Base-by-base conservation (phyloP, 2,888 invertebrate species). In the Agrotis clavis region DNA sequence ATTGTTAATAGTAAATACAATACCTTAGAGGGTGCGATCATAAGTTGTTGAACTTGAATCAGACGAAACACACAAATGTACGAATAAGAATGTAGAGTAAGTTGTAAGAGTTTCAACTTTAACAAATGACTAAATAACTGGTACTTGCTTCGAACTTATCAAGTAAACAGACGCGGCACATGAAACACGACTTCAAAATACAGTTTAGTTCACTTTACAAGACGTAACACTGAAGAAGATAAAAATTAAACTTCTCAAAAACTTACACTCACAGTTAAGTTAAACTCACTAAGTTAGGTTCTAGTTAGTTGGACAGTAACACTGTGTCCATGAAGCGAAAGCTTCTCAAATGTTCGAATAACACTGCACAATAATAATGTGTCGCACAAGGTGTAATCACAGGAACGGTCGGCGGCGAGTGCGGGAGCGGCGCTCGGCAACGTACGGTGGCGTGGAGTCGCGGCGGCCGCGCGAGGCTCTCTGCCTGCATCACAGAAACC, bases 341-440 rank as follows among this genome's bases (percentile, higher is more conserved):
- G 79, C 77, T 87, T 85, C 73, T 84, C 67, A 82, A 90, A 88
- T 87, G 90, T 90, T 88, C 82, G 85, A 89, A 89, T 89, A 91
- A 89, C 93, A 94, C 92, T 91, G 89, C 92, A 94, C 94, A 91
- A 90, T 92, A 89, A 90, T 90, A 90, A 92, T 90, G 91, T 90
- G 89, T 90, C 89, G 88, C 90, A 90, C 91, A 89, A 91, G 88
- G 88, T 90, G 88, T 92, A 92, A 90, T 92, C 92, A 91, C 90
- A 86, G 85, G 90, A 90, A 87, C 89, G 88, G 90, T 85, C 70
- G 47, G 50, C 90, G 84, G 64, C 70, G 54, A 56, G 57, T 81
- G 86, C 87, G 57, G 80, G 59, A 62, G 59, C 68, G 70, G 66
- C 76, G 76, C 57, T 68, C 67, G 75, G 60, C 65, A 35, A 51